Evolutionary conservation across 2,888 invertebrate species (phyloP).

Genomic region (Pharmacophagus antenor): DNA sequence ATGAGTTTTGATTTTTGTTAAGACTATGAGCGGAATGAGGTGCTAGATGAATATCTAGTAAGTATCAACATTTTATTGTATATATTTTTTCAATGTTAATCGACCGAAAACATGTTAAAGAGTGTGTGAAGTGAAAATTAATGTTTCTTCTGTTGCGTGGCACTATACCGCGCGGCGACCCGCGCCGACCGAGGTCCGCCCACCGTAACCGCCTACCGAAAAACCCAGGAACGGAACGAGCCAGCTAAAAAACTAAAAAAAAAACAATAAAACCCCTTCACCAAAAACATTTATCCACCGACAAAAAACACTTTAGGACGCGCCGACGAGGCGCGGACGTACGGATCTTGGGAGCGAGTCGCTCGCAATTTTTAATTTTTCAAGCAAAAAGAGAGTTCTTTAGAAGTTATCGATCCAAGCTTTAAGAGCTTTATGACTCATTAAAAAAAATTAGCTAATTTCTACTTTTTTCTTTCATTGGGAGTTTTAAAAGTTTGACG

Average conservation of each 20-base stretch:
- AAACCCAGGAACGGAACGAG: conserved; percentile 60
- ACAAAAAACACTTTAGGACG: conserved; percentile 48
- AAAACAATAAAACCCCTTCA: too few species aligned
- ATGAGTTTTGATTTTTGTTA: too few species aligned
- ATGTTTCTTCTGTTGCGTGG: conserved; percentile 11
- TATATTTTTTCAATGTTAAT: neutral
- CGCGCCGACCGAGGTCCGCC: conserved; percentile 57
- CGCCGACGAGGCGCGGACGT: conserved; percentile 21
- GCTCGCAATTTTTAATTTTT: conserved; percentile 12
- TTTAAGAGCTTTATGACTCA: too few species aligned
- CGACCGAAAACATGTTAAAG: conserved; percentile 6
- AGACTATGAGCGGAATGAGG: too few species aligned
- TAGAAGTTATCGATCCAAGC: too few species aligned
- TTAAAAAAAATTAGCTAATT: too few species aligned
- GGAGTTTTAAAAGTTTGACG: too few species aligned
- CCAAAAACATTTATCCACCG: conserved; percentile 49
- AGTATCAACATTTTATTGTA: neutral
- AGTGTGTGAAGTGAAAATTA: conserved; percentile 21
- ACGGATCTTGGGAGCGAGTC: conserved; percentile 1
- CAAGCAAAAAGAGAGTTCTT: neutral
- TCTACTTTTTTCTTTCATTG: too few species aligned
- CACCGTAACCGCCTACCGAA: conserved; percentile 73
- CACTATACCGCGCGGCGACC: conserved; percentile 31
- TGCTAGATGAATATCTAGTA: neutral
- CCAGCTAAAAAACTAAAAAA: conserved; percentile 72